A percentile compares a stretch with the other conserved stretches of the same genome.
phyloP scores from a whole-genome alignment of 1,140 invertebrate species.

The Diorhabda elongata region DNA sequence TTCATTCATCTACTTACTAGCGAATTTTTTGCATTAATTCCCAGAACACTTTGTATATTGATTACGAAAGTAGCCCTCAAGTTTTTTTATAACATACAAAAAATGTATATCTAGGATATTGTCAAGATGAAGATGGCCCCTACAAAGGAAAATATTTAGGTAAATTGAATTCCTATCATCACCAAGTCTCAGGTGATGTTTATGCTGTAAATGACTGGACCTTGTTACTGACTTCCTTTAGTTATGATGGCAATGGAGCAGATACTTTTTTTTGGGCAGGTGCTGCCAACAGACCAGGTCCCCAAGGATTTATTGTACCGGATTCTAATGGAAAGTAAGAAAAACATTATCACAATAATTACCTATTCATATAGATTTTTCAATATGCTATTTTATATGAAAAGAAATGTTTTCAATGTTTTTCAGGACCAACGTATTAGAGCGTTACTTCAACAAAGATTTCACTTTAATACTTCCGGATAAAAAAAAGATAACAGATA shows the following conservation, averaged over 20 bases:
- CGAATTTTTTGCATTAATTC: too few relatives aligned
- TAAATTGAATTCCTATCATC: conserved; percentile 87
- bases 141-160: conserved; percentile 79
- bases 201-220: conserved; percentile 88
- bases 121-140: conserved; percentile 58
- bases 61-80: too few relatives aligned
- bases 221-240: conserved; percentile 76
- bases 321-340: conserved; percentile 82
- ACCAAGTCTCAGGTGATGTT: conserved; percentile 82
- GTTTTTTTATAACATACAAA: too few relatives aligned
- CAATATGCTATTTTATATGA: conserved; percentile 4
- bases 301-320: conserved; percentile 86
- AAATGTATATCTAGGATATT: conserved; percentile 24
- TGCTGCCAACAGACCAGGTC: conserved; percentile 77
- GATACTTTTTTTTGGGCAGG: conserved; percentile 93
- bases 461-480: conserved; percentile 80
- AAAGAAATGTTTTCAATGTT: conserved; percentile 10
- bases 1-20: too few relatives aligned
- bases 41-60: too few relatives aligned
- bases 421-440: conserved; percentile 79
- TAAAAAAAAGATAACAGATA: conserved; percentile 79
- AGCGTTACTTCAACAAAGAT: conserved; percentile 81
- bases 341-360: neutral
- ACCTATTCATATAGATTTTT: too few relatives aligned
- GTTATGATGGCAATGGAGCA: conserved; percentile 85